Base-by-base conservation (phyloP, 2,113 vertebrate species). In the Bufo bufo region DNA sequence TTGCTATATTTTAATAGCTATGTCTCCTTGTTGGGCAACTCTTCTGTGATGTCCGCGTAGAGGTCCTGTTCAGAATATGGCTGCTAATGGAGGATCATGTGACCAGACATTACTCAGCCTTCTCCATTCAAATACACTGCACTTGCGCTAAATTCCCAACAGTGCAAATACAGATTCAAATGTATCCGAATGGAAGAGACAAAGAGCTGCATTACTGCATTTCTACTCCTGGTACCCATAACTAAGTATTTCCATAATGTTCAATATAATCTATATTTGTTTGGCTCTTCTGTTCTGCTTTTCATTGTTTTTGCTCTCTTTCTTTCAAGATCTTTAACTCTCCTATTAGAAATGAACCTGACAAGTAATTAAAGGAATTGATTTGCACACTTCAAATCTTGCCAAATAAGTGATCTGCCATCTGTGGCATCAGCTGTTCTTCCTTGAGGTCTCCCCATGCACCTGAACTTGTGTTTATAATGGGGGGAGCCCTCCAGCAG, bases 331-430 rank as follows among this genome's bases (percentile, higher is more conserved):
- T 92, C 92, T 94, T 97, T 96, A 97, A 94, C 92, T 91, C 92
- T 92, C 92, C 94, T 91, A 91, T 94, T 93, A 91, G 92, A 93
- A 95, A 93, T 90, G 93, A 95, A 95, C 94, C 94, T 97, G 96
- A 97, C 96, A 97, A 95, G 95, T 96, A 97, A 98, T 98, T 97
- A 98, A 96, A 96, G 92, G 92, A 94, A 94, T 94, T 93, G 94
- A 95, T 95, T 97, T 96, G 94, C 93, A 95, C 94, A 95, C 94
- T 94, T 97, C 95, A 96, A 91, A 94, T 93, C 92, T 95, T 94
- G 93, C 93, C 93, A 95, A 95, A 95, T 95, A 91, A 95, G 94
- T 95, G 95, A 95, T 94, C 90, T 93, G 91, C 97, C 97, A 98
- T 98, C 96, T 97, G 96, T 93, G 94, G 93, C 87, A 92, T 97